Base-by-base conservation (phyloP, 2,888 invertebrate genomes). In the Ceraclea dissimilis region DNA sequence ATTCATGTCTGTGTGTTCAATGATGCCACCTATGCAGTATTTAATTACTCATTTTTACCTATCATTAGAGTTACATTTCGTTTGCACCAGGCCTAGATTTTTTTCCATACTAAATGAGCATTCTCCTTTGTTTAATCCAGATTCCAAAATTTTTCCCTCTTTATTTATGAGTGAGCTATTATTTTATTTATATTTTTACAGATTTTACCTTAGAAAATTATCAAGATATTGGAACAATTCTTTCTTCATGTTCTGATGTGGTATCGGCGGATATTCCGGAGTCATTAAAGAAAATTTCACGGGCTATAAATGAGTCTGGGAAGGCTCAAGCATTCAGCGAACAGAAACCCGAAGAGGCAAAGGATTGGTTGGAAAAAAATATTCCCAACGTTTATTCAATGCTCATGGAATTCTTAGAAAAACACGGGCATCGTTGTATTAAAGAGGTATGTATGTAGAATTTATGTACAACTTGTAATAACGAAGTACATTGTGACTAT, bases 261-360 rank as follows among this genome's bases (percentile, higher is more conserved):
- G 75, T 88, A 51, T 90, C 90, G 17, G 89, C 86, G 0, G 88
- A 90, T 66, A 83, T 92, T 8, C 86, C 88, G 0, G 68, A 71
- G 16, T 73, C 75, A 1, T 64, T 82, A 2, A 71, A 74, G 16
- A 69, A 72, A 34, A 68, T 84, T 22, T 74, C 76, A 0, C 67
- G 69, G 13, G 67, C 69, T 34, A 71, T 84, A 48, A 69, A 72
- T 31, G 64, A 67, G 2, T 69, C 72, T n/a, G 76, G 74, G 17
- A 71, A 69, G 51, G 69, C 66, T 0, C 73, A 75, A 13, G 74
- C 78, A 59, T 84, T 84, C 67, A 66, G 71, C 16, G 67, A 68
- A 54, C 65, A 79, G 21, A 64, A 78, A 0, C 71, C 82, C 0
- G 70, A 76, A 46, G 67, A 76, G 1, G 83, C 79, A 0, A 64